These are phyloP conservation scores for Heliconius melpomene DNA, from an alignment of 1,140 invertebrate species.

Conservation along the genomic window DNA sequence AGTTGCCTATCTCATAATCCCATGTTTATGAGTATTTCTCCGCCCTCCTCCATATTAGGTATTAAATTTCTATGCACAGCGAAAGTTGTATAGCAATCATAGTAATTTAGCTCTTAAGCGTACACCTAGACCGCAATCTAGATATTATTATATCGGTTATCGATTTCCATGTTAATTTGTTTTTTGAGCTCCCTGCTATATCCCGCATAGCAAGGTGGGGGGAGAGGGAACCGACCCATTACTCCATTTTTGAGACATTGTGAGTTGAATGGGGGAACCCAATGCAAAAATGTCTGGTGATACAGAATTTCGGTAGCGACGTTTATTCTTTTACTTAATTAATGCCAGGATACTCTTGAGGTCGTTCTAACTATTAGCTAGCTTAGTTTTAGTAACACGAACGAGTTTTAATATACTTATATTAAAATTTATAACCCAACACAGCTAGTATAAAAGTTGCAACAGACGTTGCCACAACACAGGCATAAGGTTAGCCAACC, in stretches of 20 bases:
- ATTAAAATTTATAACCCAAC: neutral
- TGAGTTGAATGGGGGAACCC: neutral
- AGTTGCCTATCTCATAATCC: neutral
- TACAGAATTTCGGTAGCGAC: neutral
- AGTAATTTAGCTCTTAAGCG: conserved; percentile 47
- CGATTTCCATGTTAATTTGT: conserved; percentile 50
- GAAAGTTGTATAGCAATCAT: conserved; percentile 54
- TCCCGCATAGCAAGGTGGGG: neutral
- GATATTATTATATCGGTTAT: conserved; percentile 61
- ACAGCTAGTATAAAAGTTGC: neutral
- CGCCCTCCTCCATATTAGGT: conserved; percentile 46
- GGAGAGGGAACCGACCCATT: no score
- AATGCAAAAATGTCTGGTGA: neutral
- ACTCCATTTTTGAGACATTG: neutral
- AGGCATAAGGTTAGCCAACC: conserved; percentile 5
- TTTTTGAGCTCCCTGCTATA: no score
- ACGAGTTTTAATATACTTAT: neutral
- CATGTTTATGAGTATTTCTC: conserved; percentile 1
- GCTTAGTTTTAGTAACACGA: neutral
- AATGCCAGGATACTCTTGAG: no score
- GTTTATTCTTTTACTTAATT: no score
- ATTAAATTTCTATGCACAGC: conserved; percentile 50
- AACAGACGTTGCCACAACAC: neutral
- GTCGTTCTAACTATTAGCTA: no score
- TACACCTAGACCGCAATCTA: conserved; percentile 53